Evolutionary conservation across 2,888 invertebrate genomes (phyloP), one percentile per base, ranked within the genome.

Genomic region (Horisme vitalbata): DNA sequence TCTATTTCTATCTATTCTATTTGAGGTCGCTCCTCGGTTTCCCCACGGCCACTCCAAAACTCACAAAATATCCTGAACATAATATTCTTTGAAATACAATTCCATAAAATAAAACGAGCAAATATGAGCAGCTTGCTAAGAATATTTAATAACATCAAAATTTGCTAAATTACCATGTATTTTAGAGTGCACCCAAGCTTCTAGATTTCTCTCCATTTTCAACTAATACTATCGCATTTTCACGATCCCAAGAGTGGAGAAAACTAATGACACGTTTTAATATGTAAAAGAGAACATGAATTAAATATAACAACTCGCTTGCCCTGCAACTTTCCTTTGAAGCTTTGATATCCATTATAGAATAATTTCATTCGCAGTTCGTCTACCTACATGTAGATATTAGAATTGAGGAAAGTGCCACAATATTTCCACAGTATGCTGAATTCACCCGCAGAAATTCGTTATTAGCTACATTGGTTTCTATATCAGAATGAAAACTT

Each of bases 191-290:
- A n/a, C n/a, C n/a, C n/a, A 30, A 32, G 32, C 21, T 14, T 15
- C 24, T 15, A 31, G n/a, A n/a, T n/a, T 26, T 12, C 27, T 27
- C 24, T 32, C 32, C 1, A 28, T 37, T 47, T 37, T 13, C 15
- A 21, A 24, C 24, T 33, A 28, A 47, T 28, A 48, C 20, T n/a
- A 13, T 39, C 18, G 20, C 26, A 32, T 47, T 45, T 38, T 39
- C 38, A 31, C 20, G 37, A 45, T 24, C 38, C 43, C 36, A 37
- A 34, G 26, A 21, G 30, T 27, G 21, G 30, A 28, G 14, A 18
- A 49, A 52, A 51, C 52, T 52, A 52, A 50, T 45, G 45, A 55
- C 35, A 28, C 35, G 27, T 41, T 49, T 43, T 51, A 48, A 48
- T 51, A 52, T 48, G 41, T 48, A 41, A 52, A 43, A 43, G 43